These are phyloP conservation scores for Pipistrellus nathusii DNA, from an alignment of 2,797 vertebrate genomes.

Conservation along the genomic window DNA sequence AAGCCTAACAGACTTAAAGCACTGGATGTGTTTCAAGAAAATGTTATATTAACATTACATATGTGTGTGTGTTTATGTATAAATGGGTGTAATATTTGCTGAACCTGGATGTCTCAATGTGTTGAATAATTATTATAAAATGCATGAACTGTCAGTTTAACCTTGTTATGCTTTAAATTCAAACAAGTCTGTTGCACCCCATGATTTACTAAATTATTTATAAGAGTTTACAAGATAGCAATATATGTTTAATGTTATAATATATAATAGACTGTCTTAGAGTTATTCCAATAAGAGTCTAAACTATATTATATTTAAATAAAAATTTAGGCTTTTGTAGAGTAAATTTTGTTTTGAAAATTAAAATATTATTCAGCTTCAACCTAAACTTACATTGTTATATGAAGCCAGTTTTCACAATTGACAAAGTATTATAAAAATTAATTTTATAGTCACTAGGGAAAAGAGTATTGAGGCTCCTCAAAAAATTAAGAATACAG, in stretches of 20 bases:
- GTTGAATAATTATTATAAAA: neutral
- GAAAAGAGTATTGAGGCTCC: neutral
- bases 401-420: neutral
- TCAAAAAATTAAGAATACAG: neutral
- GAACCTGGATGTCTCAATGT: neutral
- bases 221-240: neutral
- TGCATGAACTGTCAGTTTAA: neutral
- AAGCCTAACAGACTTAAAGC: neutral
- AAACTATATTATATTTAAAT: neutral
- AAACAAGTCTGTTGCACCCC: neutral
- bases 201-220: slow-evolving; percentile 8
- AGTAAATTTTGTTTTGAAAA: neutral
- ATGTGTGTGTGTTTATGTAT: neutral
- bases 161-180: neutral
- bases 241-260: neutral
- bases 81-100: neutral
- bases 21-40: neutral
- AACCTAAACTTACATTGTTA: neutral
- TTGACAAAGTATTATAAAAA: slow-evolving; percentile 12
- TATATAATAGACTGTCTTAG: neutral
- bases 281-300: neutral
- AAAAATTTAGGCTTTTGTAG: neutral
- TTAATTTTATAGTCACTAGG: neutral
- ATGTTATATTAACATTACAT: neutral
- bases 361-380: slow-evolving; percentile 1